phyloP scores from a whole-genome alignment of 2,888 invertebrate genomes.

The Andrena trimmerana region DNA sequence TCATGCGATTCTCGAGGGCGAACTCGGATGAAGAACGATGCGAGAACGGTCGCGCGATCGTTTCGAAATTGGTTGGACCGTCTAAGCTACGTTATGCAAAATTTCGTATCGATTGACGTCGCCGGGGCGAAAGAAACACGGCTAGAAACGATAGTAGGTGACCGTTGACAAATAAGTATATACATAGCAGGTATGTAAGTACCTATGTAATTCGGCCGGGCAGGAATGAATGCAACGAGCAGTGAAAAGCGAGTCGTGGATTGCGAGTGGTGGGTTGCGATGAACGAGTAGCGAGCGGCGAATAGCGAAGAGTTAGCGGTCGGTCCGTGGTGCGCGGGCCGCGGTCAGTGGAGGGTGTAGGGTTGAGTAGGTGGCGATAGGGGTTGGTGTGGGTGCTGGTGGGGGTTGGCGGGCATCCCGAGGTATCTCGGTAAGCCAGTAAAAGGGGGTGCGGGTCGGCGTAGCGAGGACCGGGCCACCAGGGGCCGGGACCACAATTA shows the following conservation, averaged over 20 bases:
- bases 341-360: slow-evolving; percentile 18
- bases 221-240: slow-evolving; percentile 4
- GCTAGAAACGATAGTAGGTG: neutral
- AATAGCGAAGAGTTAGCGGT: neutral
- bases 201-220: neutral
- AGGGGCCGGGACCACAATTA: slow-evolving; percentile 77
- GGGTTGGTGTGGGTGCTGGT: slow-evolving; percentile 16
- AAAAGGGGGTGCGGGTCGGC: slow-evolving; percentile 60
- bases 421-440: slow-evolving; percentile 56
- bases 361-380: slow-evolving; percentile 35
- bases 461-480: slow-evolving; percentile 73
- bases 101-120: neutral
- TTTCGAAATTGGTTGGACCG: neutral
- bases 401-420: slow-evolving; percentile 52
- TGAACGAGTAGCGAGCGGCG: neutral
- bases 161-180: neutral
- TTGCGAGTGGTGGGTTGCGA: neutral
- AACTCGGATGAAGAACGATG: neutral
- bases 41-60: too few species aligned
- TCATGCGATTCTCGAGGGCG: neutral
- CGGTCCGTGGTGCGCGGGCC: neutral
- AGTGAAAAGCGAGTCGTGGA: slow-evolving; percentile 27
- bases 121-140: neutral
- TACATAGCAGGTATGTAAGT: neutral
- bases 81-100: neutral